Base-by-base conservation (phyloP, 2,888 invertebrate genomes). In the Gymnocheta viridis region DNA sequence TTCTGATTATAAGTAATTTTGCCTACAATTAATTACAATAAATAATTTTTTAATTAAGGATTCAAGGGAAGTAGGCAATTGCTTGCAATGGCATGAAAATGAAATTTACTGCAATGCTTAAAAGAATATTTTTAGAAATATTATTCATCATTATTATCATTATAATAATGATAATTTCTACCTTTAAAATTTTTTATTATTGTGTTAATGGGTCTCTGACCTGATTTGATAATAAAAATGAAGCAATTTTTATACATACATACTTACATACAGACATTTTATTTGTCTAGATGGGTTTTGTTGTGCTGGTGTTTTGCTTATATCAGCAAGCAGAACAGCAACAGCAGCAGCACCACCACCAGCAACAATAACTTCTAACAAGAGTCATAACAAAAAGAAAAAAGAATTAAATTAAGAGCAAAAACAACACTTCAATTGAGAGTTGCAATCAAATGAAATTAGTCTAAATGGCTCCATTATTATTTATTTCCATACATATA, bases 181-280 rank as follows among this genome's bases (percentile, higher is more conserved):
- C 35, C 29, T 82, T 85, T 54, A 70, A 47, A 76, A 73, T 77
- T 64, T 79, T 24, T 35, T 78, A 77, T 83, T 86, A 82, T 78
- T 85, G 85, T 89, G 90, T 89, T 89, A 89, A 89, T 90, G 88
- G 89, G 89, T 89, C 89, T 90, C 89, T 89, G 89, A 89, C 90
- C 89, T 90, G 89, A 89, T 90, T 89, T 88, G 88, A 90, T 88
- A 88, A 89, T 51, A 51, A 56, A 49, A 78, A 14, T 49, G 14
- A 14, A 69, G 22, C 29, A 24, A 78, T 67, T 47, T n/a, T 62
- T 67, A 49, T 14, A 47, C 38, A 41, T 64, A n/a, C n/a, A n/a
- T n/a, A n/a, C n/a, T n/a, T n/a, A n/a, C n/a, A n/a, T n/a, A n/a
- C n/a, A n/a, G n/a, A n/a, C n/a, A n/a, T n/a, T 58, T 19, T 35